These are phyloP conservation scores for Marcusenius ussheri DNA, from an alignment of 2,113 vertebrate species.

Conservation along the genomic window DNA sequence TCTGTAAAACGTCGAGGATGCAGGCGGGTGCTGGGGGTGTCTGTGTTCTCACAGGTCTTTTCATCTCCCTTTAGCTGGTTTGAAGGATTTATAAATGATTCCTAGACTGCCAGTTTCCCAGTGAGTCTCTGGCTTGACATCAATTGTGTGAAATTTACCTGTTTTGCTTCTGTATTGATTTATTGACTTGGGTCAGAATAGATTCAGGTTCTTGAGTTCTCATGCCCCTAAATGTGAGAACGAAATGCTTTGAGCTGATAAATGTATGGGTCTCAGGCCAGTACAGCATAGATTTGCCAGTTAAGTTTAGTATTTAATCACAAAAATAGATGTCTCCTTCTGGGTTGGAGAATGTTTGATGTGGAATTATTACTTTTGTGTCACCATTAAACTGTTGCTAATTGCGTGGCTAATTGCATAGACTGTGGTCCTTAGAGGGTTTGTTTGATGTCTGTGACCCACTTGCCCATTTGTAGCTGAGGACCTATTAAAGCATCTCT, in stretches of 20 bases:
- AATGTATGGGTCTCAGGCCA: background rate
- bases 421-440: background rate
- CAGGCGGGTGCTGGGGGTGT: background rate
- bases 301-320: background rate
- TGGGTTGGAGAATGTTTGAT: background rate
- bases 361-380: background rate
- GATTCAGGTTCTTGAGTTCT: background rate
- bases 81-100: constrained; percentile 3
- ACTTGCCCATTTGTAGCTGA: background rate
- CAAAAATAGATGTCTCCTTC: background rate
- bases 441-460: background rate
- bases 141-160: background rate
- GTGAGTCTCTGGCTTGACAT: constrained; percentile 3
- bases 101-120: background rate
- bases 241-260: background rate
- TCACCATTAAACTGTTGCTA: background rate
- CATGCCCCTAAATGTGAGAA: background rate
- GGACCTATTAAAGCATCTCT: background rate
- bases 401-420: background rate
- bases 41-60: background rate
- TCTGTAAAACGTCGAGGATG: background rate
- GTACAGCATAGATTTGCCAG: background rate
- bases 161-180: background rate
- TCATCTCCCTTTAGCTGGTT: background rate
- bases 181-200: background rate